phyloP scores from a whole-genome alignment of 2,113 vertebrate genomes.

The Chlorodrepanis virens region DNA sequence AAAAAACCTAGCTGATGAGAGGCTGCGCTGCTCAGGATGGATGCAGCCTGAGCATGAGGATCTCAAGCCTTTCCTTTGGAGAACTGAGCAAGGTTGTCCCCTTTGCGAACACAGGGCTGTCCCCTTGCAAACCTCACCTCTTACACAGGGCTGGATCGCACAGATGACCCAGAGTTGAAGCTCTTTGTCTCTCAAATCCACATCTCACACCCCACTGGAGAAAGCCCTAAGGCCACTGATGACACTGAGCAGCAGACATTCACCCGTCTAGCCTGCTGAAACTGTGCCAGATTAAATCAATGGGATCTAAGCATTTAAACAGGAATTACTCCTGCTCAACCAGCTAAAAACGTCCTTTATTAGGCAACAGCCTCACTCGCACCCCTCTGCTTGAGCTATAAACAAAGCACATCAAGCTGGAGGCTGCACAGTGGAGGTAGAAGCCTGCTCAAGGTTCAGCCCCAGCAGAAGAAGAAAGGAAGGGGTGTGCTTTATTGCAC shows the following conservation, averaged over 20 bases:
- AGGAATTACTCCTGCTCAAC: neutral
- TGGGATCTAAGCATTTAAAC: neutral
- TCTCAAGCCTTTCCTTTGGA: neutral
- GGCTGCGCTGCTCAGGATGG: accelerated
- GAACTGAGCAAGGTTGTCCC: neutral
- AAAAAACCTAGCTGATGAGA: neutral
- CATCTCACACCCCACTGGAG: slow-evolving; percentile 40
- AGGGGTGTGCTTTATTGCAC: neutral
- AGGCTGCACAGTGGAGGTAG: neutral
- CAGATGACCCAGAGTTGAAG: neutral
- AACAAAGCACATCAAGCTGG: neutral
- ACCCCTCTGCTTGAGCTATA: neutral
- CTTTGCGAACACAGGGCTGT: neutral
- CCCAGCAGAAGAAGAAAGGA: neutral
- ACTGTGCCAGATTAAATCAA: slow-evolving; percentile 26
- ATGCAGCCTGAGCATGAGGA: neutral
- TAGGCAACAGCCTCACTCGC: neutral
- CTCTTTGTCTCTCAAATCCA: slow-evolving; percentile 17
- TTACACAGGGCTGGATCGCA: neutral
- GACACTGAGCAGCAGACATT: slow-evolving; percentile 10
- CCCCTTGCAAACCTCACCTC: neutral
- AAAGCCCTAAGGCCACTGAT: slow-evolving; percentile 5
- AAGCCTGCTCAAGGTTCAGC: neutral
- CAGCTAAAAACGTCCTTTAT: neutral
- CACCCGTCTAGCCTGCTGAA: neutral